These are phyloP conservation scores for Tympanoctomys barrerae DNA, from an alignment of 2,797 vertebrate genomes.

Conservation along the genomic window DNA sequence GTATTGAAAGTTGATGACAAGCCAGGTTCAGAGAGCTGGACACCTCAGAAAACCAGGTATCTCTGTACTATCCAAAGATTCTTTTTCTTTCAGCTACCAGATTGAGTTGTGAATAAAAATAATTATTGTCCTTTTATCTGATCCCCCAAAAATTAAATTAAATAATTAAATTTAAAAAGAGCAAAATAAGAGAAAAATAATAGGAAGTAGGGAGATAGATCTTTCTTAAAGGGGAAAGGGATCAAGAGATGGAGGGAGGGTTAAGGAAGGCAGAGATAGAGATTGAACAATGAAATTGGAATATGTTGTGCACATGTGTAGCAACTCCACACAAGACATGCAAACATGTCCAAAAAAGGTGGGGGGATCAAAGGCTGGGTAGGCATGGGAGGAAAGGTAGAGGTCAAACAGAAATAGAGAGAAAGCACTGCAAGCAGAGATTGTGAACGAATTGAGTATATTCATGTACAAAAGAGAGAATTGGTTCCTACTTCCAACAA, in stretches of 20 bases:
- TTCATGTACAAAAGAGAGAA: not conserved
- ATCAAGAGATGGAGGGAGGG: no score
- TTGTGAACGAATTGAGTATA: not conserved
- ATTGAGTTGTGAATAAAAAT: constrained; percentile 84
- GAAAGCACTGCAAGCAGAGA: not conserved
- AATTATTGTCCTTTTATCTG: constrained; percentile 81
- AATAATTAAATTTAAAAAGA: no score
- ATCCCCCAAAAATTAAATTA: constrained; percentile 39
- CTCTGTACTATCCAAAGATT: constrained; percentile 64
- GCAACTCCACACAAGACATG: no score
- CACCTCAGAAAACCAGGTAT: constrained; percentile 62
- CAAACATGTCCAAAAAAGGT: no score
- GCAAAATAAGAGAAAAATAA: no score
- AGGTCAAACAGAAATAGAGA: not conserved
- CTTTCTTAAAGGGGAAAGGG: no score
- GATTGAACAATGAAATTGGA: no score
- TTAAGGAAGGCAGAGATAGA: no score
- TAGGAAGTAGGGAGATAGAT: no score
- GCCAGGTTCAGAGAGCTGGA: constrained; percentile 24
- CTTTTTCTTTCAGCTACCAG: constrained; percentile 77
- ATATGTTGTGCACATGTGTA: no score
- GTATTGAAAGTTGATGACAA: constrained; percentile 47
- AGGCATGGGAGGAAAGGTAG: no score
- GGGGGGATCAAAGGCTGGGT: no score
- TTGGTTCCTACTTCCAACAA: constrained; percentile 1